Evolutionary conservation across 2,797 vertebrate species (phyloP).

Genomic region (Bufotes viridis): DNA sequence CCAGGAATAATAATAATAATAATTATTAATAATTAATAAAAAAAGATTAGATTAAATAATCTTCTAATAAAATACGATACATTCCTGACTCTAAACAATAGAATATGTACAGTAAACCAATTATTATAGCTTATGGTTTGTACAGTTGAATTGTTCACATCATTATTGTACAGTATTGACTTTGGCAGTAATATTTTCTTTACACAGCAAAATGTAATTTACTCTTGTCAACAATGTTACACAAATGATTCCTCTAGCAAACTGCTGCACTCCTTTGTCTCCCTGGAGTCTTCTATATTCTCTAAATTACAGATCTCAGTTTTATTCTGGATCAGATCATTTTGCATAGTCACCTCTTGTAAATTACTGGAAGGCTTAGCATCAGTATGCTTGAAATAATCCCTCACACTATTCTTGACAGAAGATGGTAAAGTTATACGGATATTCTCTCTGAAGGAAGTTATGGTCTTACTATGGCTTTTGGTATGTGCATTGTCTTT

Average conservation of each 20-base stretch:
- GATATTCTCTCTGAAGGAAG: conserved; percentile 72
- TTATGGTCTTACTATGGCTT: conserved; percentile 54
- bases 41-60: not conserved
- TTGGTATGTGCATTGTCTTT: conserved; percentile 51
- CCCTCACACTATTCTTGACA: conserved; percentile 72
- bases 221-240: conserved; percentile 53
- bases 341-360: conserved; percentile 64
- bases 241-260: conserved; percentile 71
- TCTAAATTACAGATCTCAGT: conserved; percentile 66
- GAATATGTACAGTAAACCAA: conserved; percentile 31
- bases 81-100: conserved; percentile 24
- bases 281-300: not conserved
- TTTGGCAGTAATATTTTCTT: conserved; percentile 25
- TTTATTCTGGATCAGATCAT: conserved; percentile 67
- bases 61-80: not conserved
- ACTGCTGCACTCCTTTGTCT: conserved; percentile 27
- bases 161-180: conserved; percentile 63
- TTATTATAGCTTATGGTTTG: conserved; percentile 49
- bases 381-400: conserved; percentile 71
- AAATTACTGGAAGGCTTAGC: not conserved
- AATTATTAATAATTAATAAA: not conserved
- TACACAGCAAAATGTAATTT: conserved; percentile 28
- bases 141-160: conserved; percentile 64
- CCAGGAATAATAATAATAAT: too few relatives aligned
- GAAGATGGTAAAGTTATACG: conserved; percentile 73